Conservation (phyloP, 2,888 invertebrate species). For the Stenodema calcarata region DNA sequence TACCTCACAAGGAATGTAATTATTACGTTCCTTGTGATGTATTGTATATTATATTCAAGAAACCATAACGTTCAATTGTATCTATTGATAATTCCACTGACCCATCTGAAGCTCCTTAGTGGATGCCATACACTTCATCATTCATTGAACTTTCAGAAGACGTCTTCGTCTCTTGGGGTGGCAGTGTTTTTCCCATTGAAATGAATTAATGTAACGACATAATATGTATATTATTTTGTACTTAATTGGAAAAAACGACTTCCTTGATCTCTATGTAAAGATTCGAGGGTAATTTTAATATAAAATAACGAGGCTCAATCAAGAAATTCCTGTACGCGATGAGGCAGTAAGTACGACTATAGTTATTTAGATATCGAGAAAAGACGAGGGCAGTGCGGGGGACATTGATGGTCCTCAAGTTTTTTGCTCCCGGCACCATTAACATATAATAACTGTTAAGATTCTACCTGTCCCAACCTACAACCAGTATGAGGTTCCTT, state of each 20-base stretch:
- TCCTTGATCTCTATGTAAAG: neutral
- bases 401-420: neutral
- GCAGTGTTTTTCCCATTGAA: too few relatives aligned
- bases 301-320: neutral
- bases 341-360: neutral
- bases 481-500: neutral
- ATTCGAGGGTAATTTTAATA: neutral
- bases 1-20: too few relatives aligned
- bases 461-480: constrained; percentile 18
- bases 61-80: too few relatives aligned
- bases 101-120: too few relatives aligned
- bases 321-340: neutral
- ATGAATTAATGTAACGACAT: neutral
- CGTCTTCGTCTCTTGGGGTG: too few relatives aligned
- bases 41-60: too few relatives aligned
- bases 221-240: neutral
- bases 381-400: neutral
- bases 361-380: neutral
- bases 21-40: too few relatives aligned
- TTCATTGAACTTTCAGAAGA: too few relatives aligned
- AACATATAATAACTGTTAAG: constrained; percentile 28
- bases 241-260: neutral
- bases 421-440: constrained; percentile 17
- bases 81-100: too few relatives aligned
- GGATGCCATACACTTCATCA: too few relatives aligned